phyloP scores from a whole-genome alignment of 2,888 invertebrate genomes.

The Trachelus iudaicus region DNA sequence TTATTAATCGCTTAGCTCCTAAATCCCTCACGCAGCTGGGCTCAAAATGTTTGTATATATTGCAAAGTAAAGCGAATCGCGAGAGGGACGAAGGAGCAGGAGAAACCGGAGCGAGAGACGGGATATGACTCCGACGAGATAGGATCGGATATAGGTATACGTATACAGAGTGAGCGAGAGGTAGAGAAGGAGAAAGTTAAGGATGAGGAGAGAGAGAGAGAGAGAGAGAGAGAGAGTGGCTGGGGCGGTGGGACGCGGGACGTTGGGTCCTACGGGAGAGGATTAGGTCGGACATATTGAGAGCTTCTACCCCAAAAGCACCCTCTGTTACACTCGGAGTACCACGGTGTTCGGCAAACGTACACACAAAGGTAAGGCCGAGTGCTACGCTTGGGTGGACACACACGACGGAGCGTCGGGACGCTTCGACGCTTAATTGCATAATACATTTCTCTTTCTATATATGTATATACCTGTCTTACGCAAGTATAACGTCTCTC shows the following conservation, averaged over 20 bases:
- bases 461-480: neutral
- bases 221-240: neutral
- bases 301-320: conserved; percentile 47
- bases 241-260: conserved; percentile 21
- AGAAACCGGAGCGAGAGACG: neutral
- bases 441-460: neutral
- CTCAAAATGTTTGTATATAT: conserved; percentile 58
- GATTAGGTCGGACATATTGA: conserved; percentile 59
- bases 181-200: no score
- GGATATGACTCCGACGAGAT: neutral
- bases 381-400: neutral
- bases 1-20: conserved; percentile 62
- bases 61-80: conserved; percentile 45
- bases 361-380: neutral
- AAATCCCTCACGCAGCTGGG: conserved; percentile 61
- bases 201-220: no score
- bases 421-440: conserved; percentile 1
- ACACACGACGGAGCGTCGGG: neutral
- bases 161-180: neutral
- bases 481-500: neutral
- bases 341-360: conserved; percentile 9
- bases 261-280: conserved; percentile 49
- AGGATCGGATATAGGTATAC: neutral
- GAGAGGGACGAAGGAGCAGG: neutral
- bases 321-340: conserved; percentile 29